Percentiles rank a stretch among this genome's conserved stretches.
phyloP scores from a whole-genome alignment of 2,888 invertebrate species.

The Fragum sueziense region DNA sequence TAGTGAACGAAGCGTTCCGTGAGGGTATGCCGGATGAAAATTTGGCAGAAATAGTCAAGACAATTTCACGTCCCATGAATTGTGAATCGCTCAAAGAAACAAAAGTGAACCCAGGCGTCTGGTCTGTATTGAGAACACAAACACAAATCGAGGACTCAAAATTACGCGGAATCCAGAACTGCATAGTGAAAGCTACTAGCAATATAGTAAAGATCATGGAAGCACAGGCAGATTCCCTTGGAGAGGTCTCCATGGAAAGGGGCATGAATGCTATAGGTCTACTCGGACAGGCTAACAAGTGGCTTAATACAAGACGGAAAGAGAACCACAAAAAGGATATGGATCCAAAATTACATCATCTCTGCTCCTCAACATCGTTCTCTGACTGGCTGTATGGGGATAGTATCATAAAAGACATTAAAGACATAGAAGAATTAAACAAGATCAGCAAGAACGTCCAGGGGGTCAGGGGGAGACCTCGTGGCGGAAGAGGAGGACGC shows the following conservation, averaged over 20 bases:
- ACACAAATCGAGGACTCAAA: conserved; percentile 40
- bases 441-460: no score
- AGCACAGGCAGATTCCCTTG: conserved; percentile 8
- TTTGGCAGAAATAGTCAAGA: conserved; percentile 15
- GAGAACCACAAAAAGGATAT: no score
- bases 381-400: no score
- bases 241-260: not conserved
- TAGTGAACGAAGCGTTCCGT: conserved; percentile 32
- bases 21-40: conserved; percentile 32
- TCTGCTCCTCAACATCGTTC: no score
- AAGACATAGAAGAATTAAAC: no score
- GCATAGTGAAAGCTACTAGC: conserved; percentile 40
- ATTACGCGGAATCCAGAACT: no score
- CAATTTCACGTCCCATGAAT: conserved; percentile 24
- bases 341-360: no score
- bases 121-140: conserved; percentile 24
- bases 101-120: conserved; percentile 32
- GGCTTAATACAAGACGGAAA: conserved; percentile 22
- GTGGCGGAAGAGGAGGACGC: no score
- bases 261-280: conserved; percentile 32
- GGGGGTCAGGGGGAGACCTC: no score
- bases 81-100: conserved; percentile 27
- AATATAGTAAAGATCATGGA: conserved; percentile 34
- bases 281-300: conserved; percentile 36
- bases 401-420: no score